These are phyloP conservation scores for Magallana nippona DNA, from an alignment of 2,888 invertebrate species.

Conservation along the genomic window DNA sequence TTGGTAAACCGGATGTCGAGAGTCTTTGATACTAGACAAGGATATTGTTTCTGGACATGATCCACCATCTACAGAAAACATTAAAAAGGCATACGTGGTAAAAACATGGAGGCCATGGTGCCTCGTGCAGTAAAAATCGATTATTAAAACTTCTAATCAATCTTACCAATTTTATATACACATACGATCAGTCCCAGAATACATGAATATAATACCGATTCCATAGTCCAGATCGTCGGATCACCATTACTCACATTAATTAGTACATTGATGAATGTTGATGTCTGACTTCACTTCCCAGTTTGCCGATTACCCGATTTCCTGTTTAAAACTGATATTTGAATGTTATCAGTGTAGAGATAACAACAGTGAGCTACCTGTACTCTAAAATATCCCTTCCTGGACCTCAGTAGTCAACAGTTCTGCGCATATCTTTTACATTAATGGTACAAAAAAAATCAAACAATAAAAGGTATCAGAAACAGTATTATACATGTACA, in stretches of 20 bases:
- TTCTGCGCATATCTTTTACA: not conserved
- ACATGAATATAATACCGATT: not conserved
- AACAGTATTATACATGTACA: no score
- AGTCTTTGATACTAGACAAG: not conserved
- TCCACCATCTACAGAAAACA: not conserved
- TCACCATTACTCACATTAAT: not conserved
- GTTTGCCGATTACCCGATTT: not conserved
- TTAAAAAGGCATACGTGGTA: not conserved
- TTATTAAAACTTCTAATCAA: no score
- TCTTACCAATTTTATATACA: not conserved
- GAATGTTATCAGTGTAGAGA: not conserved
- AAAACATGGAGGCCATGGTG: no score
- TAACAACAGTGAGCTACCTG: not conserved
- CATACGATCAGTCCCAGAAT: not conserved
- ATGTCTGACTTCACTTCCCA: not conserved
- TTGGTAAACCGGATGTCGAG: not conserved
- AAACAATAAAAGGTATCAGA: no score
- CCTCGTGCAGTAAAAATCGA: no score
- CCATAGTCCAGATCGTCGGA: constrained; percentile 5
- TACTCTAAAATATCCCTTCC: not conserved
- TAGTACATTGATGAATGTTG: not conserved
- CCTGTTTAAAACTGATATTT: not conserved
- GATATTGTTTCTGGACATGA: not conserved
- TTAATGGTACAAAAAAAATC: not conserved
- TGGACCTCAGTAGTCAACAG: not conserved